Percentiles rank a stretch among this genome's conserved stretches.
These are phyloP conservation scores for Drosophila kurseongensis DNA, from an alignment of 1,140 invertebrate genomes.

Conservation along the genomic window DNA sequence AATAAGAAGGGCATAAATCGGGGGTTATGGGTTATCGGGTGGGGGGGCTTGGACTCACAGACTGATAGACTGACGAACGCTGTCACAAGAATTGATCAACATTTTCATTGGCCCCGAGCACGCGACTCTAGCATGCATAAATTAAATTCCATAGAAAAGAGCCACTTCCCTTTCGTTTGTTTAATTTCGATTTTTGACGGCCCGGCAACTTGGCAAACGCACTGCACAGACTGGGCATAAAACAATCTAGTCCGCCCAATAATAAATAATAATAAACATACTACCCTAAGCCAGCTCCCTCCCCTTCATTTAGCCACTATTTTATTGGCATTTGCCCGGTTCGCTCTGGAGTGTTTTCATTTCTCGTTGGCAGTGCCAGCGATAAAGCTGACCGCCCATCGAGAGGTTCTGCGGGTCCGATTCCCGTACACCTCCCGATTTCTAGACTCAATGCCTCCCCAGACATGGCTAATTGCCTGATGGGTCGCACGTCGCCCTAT, in stretches of 20 bases:
- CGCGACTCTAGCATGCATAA: slow-evolving; percentile 69
- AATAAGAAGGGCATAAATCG: slow-evolving; percentile 4
- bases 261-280: slow-evolving; percentile 79
- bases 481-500: slow-evolving; percentile 48
- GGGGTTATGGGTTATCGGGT: not conserved
- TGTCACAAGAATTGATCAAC: slow-evolving; percentile 67
- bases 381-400: slow-evolving; percentile 54
- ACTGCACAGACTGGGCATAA: slow-evolving; percentile 15
- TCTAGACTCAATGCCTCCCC: slow-evolving; percentile 13
- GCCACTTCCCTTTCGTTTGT: slow-evolving; percentile 38
- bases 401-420: slow-evolving; percentile 17
- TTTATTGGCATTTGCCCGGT: slow-evolving; percentile 64
- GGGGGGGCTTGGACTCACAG: not conserved
- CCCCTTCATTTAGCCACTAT: slow-evolving; percentile 37
- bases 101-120: slow-evolving; percentile 63
- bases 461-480: slow-evolving; percentile 64
- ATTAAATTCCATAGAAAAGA: slow-evolving; percentile 57
- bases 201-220: slow-evolving; percentile 54
- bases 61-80: slow-evolving; percentile 35
- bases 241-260: slow-evolving; percentile 66
- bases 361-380: slow-evolving; percentile 23
- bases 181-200: slow-evolving; percentile 25
- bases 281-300: slow-evolving; percentile 18
- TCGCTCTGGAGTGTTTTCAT: slow-evolving; percentile 26
- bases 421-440: slow-evolving; percentile 25